Percentiles rank a stretch among this genome's conserved stretches.
Evolutionary conservation across 2,888 invertebrate genomes (phyloP).

Genomic region (Acanthosepion esculentum): DNA sequence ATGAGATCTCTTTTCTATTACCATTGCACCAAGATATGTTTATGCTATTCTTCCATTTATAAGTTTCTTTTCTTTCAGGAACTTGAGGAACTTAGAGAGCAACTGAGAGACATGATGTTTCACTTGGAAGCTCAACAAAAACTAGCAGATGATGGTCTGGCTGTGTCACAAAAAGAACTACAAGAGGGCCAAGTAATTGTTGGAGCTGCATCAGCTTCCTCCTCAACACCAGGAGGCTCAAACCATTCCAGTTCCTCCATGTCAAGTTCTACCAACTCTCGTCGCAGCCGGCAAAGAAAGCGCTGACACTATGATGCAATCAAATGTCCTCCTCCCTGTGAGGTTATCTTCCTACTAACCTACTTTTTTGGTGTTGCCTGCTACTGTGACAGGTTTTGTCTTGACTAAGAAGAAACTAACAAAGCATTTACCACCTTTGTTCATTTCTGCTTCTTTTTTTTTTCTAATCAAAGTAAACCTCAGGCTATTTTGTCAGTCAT

Average conservation of each 20-base stretch:
- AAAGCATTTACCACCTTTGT: neutral
- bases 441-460: neutral
- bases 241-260: neutral
- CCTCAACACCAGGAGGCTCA: slow-evolving; percentile 41
- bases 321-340: neutral
- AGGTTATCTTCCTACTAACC: neutral
- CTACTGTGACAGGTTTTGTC: neutral
- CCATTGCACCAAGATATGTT: neutral
- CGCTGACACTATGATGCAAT: neutral
- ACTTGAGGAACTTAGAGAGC: slow-evolving; percentile 90
- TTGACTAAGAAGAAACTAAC: neutral
- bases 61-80: slow-evolving; percentile 75
- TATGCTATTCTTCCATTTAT: neutral
- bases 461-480: neutral
- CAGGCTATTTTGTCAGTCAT: neutral
- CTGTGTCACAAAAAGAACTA: slow-evolving; percentile 72
- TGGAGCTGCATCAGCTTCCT: slow-evolving; percentile 62
- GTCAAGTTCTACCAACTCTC: slow-evolving; percentile 34
- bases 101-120: slow-evolving; percentile 97
- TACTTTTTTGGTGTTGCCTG: neutral
- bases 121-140: slow-evolving; percentile 90
- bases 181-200: slow-evolving; percentile 80
- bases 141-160: slow-evolving; percentile 62
- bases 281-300: slow-evolving; percentile 40
- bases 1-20: neutral